Evolutionary conservation across 2,113 vertebrate species (phyloP).

Genomic region (Mesoclemmys tuberculata): DNA sequence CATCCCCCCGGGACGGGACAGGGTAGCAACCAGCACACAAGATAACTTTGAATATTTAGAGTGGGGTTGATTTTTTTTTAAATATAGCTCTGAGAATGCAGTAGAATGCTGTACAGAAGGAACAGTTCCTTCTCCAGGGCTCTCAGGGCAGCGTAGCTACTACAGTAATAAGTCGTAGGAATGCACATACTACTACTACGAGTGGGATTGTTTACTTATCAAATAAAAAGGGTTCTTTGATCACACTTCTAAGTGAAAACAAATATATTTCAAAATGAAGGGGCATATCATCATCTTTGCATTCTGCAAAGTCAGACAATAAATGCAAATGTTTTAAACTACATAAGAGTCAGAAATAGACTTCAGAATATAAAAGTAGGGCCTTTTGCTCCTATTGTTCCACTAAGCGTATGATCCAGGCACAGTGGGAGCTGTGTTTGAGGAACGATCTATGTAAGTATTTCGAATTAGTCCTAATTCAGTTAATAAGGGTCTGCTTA

Average conservation of each 20-base stretch:
- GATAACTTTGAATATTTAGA: neutral
- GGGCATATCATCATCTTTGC: conserved; percentile 28
- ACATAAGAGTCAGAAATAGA: conserved; percentile 8
- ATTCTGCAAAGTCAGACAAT: conserved; percentile 48
- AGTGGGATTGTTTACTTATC: conserved; percentile 45
- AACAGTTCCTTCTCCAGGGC: neutral
- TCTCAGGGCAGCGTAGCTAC: conserved; percentile 12
- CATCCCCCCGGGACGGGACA: neutral
- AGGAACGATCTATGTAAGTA: neutral
- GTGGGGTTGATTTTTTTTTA: neutral
- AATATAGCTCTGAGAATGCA: conserved; percentile 25
- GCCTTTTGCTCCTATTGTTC: neutral
- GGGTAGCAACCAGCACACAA: neutral
- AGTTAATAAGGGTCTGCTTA: neutral
- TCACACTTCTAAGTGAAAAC: conserved; percentile 53
- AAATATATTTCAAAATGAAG: conserved; percentile 44
- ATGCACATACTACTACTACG: conserved; percentile 26
- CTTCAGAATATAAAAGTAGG: conserved; percentile 24
- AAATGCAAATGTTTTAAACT: conserved; percentile 36
- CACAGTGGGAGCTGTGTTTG: neutral
- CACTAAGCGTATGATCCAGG: neutral
- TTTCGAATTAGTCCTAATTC: neutral
- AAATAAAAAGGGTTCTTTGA: conserved; percentile 55
- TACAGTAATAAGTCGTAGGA: conserved; percentile 23
- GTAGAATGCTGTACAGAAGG: neutral